phyloP scores from a whole-genome alignment of 1,140 invertebrate genomes.

The Zaprionus nigranus region DNA sequence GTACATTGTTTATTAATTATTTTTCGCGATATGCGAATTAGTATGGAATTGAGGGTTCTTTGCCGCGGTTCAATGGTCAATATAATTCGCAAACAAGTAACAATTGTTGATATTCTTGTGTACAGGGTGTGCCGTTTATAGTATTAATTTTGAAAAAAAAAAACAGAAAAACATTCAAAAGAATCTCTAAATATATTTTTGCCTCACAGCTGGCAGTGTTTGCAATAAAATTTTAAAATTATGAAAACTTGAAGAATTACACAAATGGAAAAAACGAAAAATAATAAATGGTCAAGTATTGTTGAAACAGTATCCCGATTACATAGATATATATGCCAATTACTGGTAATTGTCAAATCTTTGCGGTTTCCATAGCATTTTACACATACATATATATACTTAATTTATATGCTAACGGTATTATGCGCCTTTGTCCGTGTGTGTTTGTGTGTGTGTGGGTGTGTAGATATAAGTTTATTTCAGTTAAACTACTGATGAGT shows the following conservation, averaged over 20 bases:
- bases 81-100: constrained; percentile 8
- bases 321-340: constrained; percentile 18
- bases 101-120: constrained; percentile 8
- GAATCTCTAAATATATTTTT: constrained; percentile 2
- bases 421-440: constrained; percentile 50
- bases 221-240: constrained; percentile 39
- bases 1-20: constrained; percentile 38
- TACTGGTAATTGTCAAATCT: constrained; percentile 22
- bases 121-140: constrained; percentile 26
- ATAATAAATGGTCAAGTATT: constrained; percentile 30
- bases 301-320: constrained; percentile 33
- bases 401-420: constrained; percentile 51
- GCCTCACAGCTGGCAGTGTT: constrained; percentile 75
- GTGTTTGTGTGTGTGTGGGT: constrained; percentile 19
- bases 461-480: constrained; percentile 6
- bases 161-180: background rate
- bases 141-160: constrained; percentile 12
- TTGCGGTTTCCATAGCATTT: constrained; percentile 33
- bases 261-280: constrained; percentile 7
- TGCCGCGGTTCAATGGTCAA: constrained; percentile 22
- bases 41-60: constrained; percentile 34
- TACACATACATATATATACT: constrained; percentile 18
- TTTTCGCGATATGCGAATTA: constrained; percentile 24
- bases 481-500: constrained; percentile 65
- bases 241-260: background rate